Percentiles rank a stretch among this genome's conserved stretches.
Evolutionary conservation across 2,888 invertebrate genomes (phyloP).

Genomic region (Eristalinus aeneus): DNA sequence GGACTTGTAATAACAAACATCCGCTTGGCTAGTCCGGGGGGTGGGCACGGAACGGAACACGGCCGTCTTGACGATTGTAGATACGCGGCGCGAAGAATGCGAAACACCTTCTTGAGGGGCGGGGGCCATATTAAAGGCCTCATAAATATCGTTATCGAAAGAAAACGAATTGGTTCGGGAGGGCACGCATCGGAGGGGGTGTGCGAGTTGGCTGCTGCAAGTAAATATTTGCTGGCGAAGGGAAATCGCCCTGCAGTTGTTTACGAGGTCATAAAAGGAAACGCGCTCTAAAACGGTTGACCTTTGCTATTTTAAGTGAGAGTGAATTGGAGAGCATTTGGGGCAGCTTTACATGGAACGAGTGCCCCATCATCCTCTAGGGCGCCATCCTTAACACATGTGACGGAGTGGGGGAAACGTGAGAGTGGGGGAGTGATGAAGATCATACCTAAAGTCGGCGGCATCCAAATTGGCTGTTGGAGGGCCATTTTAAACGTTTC

Average conservation of each 20-base stretch:
- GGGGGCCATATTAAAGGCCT: constrained; percentile 42
- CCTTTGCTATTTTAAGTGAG: constrained; percentile 19
- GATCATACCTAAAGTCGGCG: neutral
- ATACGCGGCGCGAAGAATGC: constrained; percentile 49
- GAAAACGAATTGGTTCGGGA: constrained; percentile 33
- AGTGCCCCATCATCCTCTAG: neutral
- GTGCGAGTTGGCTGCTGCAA: constrained; percentile 43
- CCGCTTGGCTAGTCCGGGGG: neutral
- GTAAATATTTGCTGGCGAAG: constrained; percentile 35
- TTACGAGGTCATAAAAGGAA: constrained; percentile 50
- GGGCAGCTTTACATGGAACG: neutral
- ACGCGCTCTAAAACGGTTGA: constrained; percentile 23
- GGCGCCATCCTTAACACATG: neutral
- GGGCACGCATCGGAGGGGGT: constrained; percentile 27
- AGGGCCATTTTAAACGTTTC: neutral
- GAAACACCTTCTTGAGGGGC: constrained; percentile 55
- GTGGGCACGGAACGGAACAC: neutral
- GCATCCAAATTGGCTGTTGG: neutral
- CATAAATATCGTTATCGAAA: constrained; percentile 43
- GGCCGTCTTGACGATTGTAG: constrained; percentile 36
- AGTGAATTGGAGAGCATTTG: constrained; percentile 14
- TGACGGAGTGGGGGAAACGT: neutral
- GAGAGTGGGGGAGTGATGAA: neutral
- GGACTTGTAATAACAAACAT: constrained; percentile 45
- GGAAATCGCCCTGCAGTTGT: constrained; percentile 31